Evolutionary conservation across 2,113 vertebrate genomes (phyloP).

Genomic region (Eurystomus gularis): DNA sequence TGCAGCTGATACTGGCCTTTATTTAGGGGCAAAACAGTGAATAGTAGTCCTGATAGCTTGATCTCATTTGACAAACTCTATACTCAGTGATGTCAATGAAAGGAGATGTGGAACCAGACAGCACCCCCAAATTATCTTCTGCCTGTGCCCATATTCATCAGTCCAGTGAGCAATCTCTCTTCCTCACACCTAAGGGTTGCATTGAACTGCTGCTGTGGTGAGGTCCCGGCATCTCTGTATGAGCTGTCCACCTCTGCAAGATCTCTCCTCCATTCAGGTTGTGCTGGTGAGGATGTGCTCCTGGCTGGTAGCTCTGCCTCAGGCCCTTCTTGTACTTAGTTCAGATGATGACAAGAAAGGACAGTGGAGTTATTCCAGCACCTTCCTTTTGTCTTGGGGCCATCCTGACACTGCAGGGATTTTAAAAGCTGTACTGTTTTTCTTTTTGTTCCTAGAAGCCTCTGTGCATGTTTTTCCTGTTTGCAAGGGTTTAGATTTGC

Average conservation of each 20-base stretch:
- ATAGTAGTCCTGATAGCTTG: background rate
- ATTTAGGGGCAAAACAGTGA: background rate
- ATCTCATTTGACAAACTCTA: background rate
- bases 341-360: background rate
- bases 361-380: background rate
- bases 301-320: conserved; percentile 21
- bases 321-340: background rate
- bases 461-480: background rate
- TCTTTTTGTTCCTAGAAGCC: background rate
- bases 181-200: background rate
- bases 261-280: background rate
- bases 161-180: background rate
- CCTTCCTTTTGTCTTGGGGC: background rate
- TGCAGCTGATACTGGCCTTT: background rate
- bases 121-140: background rate
- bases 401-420: background rate
- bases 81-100: background rate
- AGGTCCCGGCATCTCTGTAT: background rate
- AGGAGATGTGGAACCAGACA: background rate
- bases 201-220: background rate
- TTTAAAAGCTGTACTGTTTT: background rate
- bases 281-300: background rate
- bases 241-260: background rate
- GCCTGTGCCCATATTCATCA: background rate
- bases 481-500: background rate